phyloP scores from a whole-genome alignment of 1,140 invertebrate genomes.

The Sitodiplosis mosellana region DNA sequence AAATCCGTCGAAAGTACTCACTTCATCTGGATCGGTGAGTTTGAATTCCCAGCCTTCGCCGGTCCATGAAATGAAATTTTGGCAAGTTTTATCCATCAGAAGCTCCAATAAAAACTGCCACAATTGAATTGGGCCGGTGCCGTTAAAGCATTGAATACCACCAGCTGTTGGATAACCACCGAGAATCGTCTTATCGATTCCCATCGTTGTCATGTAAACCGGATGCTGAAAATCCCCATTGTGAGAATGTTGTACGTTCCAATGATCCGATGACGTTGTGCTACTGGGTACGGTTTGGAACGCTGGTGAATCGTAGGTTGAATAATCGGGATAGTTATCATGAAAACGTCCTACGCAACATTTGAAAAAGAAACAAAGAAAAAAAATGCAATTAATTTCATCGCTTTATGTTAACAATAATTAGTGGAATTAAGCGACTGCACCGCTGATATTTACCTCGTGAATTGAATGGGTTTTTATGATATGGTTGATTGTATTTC shows the following conservation, averaged over 20 bases:
- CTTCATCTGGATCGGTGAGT: constrained; percentile 92
- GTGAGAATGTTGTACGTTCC: constrained; percentile 26
- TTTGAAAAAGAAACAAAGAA: constrained; percentile 6
- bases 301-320: constrained; percentile 47
- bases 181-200: constrained; percentile 20
- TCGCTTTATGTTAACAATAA: not conserved
- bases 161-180: constrained; percentile 17
- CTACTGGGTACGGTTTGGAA: constrained; percentile 69
- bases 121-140: constrained; percentile 83
- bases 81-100: constrained; percentile 88
- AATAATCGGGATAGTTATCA: constrained; percentile 38
- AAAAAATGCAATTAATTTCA: not conserved
- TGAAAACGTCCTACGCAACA: constrained; percentile 35
- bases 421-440: not conserved
- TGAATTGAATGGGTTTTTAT: constrained; percentile 38
- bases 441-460: constrained; percentile 36
- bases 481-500: constrained; percentile 44
- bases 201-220: constrained; percentile 17
- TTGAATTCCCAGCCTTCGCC: constrained; percentile 99
- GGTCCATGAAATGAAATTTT: constrained; percentile 94
- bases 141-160: constrained; percentile 29
- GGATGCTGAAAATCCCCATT: constrained; percentile 25
- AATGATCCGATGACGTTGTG: constrained; percentile 29
- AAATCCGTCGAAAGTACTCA: too few relatives aligned
- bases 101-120: constrained; percentile 97